Evolutionary conservation across 1,140 invertebrate species (phyloP).

Genomic region (Dryas iulia): DNA sequence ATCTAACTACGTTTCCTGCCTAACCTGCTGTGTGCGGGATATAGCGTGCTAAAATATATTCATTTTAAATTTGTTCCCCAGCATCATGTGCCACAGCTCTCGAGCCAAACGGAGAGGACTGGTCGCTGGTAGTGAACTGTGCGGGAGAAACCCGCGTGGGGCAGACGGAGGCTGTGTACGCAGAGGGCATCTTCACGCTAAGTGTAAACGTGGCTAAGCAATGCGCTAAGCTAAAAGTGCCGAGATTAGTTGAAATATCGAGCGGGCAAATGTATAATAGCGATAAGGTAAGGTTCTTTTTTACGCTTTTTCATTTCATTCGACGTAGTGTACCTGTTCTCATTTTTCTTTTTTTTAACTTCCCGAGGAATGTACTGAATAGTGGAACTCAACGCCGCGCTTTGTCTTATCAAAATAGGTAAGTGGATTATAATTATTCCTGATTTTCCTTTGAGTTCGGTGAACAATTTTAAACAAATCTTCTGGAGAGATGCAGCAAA

Average conservation of each 20-base stretch:
- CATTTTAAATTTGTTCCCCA: conserved; percentile 53
- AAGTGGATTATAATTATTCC: too few species aligned
- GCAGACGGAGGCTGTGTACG: conserved; percentile 93
- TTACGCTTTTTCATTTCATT: neutral
- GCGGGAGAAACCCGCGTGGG: conserved; percentile 94
- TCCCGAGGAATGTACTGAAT: too few species aligned
- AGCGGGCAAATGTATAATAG: conserved; percentile 89
- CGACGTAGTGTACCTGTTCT: too few species aligned
- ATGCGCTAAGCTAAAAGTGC: conserved; percentile 85
- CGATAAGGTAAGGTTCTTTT: conserved; percentile 84
- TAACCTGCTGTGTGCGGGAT: too few species aligned
- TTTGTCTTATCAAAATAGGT: too few species aligned
- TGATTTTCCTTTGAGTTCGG: too few species aligned
- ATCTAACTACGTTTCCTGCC: too few species aligned
- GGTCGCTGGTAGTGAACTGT: conserved; percentile 93
- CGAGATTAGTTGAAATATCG: conserved; percentile 91
- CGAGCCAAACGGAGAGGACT: conserved; percentile 80
- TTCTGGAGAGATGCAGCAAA: too few species aligned
- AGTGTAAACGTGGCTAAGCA: conserved; percentile 91
- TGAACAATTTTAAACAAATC: too few species aligned
- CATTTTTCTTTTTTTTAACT: too few species aligned
- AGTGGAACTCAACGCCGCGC: too few species aligned
- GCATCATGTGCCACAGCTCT: conserved; percentile 90
- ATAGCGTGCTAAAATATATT: too few species aligned
- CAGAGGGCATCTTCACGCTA: conserved; percentile 92